A percentile compares a stretch with the other conserved stretches of the same genome.
Evolutionary conservation across 1,140 invertebrate species (phyloP).

Genomic region (Cydia splendana): DNA sequence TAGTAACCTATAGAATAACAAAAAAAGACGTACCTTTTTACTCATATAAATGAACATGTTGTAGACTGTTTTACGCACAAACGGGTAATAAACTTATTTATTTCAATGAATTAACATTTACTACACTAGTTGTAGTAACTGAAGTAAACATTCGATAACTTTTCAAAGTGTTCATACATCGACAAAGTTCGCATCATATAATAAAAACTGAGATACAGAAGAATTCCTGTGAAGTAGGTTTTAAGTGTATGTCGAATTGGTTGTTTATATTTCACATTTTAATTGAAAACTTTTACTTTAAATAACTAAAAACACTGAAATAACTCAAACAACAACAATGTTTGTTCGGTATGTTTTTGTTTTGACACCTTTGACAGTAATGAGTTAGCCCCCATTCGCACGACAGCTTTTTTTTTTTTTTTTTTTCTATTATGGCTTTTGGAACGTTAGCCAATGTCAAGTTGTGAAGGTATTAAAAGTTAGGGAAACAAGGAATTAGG

Average conservation of each 20-base stretch:
- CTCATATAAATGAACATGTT: conserved; percentile 77
- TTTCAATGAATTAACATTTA: not conserved
- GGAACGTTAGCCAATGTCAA: too few species aligned
- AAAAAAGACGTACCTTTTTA: conserved; percentile 63
- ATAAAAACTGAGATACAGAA: not conserved
- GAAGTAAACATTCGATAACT: not conserved
- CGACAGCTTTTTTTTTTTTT: too few species aligned
- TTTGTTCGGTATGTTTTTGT: not conserved
- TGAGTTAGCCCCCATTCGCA: too few species aligned
- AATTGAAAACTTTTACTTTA: conserved; percentile 1
- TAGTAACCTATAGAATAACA: conserved; percentile 34
- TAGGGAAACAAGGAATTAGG: too few species aligned
- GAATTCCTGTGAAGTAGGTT: not conserved
- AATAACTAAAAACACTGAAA: not conserved
- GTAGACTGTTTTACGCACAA: not conserved
- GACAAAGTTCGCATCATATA: not conserved
- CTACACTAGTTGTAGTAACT: not conserved
- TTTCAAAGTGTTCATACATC: not conserved
- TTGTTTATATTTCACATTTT: not conserved
- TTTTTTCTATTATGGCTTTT: too few species aligned
- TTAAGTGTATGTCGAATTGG: not conserved
- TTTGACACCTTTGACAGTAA: not conserved
- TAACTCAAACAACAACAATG: not conserved
- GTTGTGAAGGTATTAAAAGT: too few species aligned
- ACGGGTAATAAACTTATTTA: not conserved